Conservation (phyloP, 2,797 vertebrate species). For the Sciurus carolinensis region DNA sequence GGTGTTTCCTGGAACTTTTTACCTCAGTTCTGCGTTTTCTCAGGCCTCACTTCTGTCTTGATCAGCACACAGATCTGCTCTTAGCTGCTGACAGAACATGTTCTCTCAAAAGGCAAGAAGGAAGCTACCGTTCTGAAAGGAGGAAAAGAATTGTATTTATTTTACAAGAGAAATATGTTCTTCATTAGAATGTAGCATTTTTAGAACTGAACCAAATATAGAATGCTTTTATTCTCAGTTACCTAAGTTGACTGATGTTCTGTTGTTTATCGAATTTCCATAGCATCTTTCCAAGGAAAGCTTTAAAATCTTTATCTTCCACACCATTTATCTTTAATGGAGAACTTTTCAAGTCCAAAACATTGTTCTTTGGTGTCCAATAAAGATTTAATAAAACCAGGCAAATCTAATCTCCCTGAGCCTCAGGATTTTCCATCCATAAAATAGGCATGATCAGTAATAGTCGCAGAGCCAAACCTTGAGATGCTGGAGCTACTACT, state of each 20-base stretch:
- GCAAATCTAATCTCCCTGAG: constrained; percentile 18
- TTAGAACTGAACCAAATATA: constrained; percentile 53
- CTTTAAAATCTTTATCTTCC: background rate
- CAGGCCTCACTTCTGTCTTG: constrained; percentile 70
- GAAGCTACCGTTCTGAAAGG: constrained; percentile 71
- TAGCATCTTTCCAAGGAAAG: constrained; percentile 7
- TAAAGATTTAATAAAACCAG: constrained; percentile 26
- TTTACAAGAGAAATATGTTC: constrained; percentile 32
- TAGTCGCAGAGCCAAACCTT: background rate
- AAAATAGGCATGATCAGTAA: constrained; percentile 23
- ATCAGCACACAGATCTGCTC: constrained; percentile 78
- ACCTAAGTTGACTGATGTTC: background rate
- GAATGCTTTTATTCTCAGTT: constrained; percentile 4
- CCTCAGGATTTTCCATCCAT: background rate
- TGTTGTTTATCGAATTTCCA: constrained; percentile 31
- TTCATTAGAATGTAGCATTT: constrained; percentile 42
- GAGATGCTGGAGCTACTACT: background rate
- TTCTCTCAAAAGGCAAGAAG: constrained; percentile 76
- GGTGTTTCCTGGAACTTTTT: constrained; percentile 82
- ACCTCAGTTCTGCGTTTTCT: constrained; percentile 81
- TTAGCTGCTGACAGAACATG: constrained; percentile 70
- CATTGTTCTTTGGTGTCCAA: background rate
- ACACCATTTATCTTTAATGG: background rate
- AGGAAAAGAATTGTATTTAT: background rate
- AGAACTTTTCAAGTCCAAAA: constrained; percentile 30